phyloP scores from a whole-genome alignment of 2,797 vertebrate species.

The Coluber constrictor region DNA sequence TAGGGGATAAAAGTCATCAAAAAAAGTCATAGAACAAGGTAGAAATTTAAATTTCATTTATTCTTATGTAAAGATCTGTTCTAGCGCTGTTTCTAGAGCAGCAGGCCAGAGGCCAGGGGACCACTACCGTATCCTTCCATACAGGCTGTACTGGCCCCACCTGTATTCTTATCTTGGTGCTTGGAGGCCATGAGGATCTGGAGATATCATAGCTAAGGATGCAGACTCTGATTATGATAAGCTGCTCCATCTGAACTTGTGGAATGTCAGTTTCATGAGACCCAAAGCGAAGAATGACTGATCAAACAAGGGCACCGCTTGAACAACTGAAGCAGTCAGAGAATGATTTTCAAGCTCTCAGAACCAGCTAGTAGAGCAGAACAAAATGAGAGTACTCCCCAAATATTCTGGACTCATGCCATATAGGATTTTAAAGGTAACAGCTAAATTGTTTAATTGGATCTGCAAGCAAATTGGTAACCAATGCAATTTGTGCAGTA shows the following conservation, averaged over 20 bases:
- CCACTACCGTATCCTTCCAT: too few relatives aligned
- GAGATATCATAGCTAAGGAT: too few relatives aligned
- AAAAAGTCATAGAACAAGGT: constrained; percentile 35
- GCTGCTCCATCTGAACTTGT: too few relatives aligned
- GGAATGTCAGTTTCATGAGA: too few relatives aligned
- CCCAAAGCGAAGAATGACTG: too few relatives aligned
- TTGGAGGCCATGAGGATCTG: background rate
- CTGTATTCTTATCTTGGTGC: background rate
- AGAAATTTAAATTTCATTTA: constrained; percentile 48
- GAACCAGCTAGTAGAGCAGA: background rate
- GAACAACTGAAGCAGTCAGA: background rate
- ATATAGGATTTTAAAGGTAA: background rate
- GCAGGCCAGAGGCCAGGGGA: background rate
- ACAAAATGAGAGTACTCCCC: background rate
- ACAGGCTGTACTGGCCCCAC: too few relatives aligned
- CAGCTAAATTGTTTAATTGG: background rate
- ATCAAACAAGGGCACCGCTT: too few relatives aligned
- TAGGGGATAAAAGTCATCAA: background rate
- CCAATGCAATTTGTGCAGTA: background rate
- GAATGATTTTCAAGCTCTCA: background rate
- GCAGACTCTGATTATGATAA: too few relatives aligned
- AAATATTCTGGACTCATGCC: background rate
- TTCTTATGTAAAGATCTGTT: constrained; percentile 31
- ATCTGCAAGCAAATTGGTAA: background rate
- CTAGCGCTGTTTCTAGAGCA: background rate